Base-by-base conservation (phyloP, 2,113 vertebrate species). In the Riparia riparia region DNA sequence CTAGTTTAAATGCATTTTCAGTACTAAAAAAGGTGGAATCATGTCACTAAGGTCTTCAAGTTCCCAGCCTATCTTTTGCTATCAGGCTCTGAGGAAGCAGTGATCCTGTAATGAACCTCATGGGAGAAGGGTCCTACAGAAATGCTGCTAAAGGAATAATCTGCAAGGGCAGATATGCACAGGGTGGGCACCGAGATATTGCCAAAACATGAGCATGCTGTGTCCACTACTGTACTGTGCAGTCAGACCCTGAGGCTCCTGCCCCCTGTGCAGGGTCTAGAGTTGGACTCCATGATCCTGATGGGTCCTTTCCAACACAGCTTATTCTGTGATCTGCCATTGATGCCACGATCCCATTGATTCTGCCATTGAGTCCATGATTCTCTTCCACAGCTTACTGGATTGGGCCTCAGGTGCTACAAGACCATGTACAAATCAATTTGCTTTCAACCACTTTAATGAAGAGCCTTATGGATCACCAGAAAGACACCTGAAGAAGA, bases 1-100 rank as follows among this genome's bases (percentile, higher is more conserved):
- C 44, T 70, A 18, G 49, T 84, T 86, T 84, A 86, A 89, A 70
- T 50, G 28, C 12, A 53, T 86, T 86, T 92, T 68, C 53, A 78
- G 8, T 44, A 6, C 32, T 92, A 86, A 58, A 65, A 77, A 41
- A 7, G 1, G 7, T 83, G 11, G 42, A 70, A 58, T 63, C 32
- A 66, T 82, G 21, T 63, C 44, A 32, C 26, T 78, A 41, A 92
- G 21, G 17, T 78, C 72, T 92, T 73, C 37, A 77, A 45, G 37
- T 58, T 83, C 39, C 26, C 17, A 74, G 34, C 24, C 12, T 86
- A 45, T 32, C 39, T 70, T 69, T 80, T 22, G 2, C 14, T 69
- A 8, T 1, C 4, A 88, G 45, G 21, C 15, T 87, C n/a, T 57
- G 24, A 86, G 49, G 10, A 84, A 61, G n/a, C 2, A 0, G 0